These are phyloP conservation scores for Panthera tigris DNA, from an alignment of 2,113 vertebrate species.

Conservation along the genomic window DNA sequence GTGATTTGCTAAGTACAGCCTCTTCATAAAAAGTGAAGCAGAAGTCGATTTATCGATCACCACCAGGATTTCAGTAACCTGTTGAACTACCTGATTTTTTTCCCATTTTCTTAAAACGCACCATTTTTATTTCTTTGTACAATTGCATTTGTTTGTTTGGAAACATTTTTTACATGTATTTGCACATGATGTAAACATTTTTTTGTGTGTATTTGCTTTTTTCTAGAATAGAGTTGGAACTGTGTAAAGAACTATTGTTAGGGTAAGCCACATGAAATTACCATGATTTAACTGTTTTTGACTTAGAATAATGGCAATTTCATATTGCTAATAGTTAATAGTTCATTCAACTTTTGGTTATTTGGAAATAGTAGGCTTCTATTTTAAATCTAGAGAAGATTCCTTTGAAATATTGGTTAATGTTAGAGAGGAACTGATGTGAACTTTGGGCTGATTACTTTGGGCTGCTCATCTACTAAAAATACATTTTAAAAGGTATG, in stretches of 20 bases:
- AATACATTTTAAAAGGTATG: not conserved
- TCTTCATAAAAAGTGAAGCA: slow-evolving; percentile 85
- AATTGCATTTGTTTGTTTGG: slow-evolving; percentile 52
- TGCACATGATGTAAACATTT: slow-evolving; percentile 13
- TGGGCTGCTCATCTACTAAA: not conserved
- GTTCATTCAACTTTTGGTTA: slow-evolving; percentile 55
- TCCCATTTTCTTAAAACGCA: slow-evolving; percentile 72
- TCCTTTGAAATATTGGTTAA: slow-evolving; percentile 3
- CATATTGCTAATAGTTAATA: not conserved
- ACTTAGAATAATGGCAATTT: slow-evolving; percentile 9
- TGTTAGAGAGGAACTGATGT: not conserved
- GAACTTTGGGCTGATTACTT: slow-evolving; percentile 12
- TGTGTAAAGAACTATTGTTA: slow-evolving; percentile 47
- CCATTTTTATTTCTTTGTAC: slow-evolving; percentile 70
- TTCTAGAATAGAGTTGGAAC: slow-evolving; percentile 22
- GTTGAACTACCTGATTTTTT: slow-evolving; percentile 81
- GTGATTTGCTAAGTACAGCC: slow-evolving; percentile 87
- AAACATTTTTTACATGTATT: slow-evolving; percentile 75
- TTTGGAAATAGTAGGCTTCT: not conserved
- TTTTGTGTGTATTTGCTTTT: slow-evolving; percentile 40
- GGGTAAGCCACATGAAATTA: slow-evolving; percentile 19
- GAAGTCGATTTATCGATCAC: slow-evolving; percentile 86
- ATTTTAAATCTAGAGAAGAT: slow-evolving; percentile 18
- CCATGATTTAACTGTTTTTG: not conserved
- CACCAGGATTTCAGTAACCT: slow-evolving; percentile 84